Percentiles rank a stretch among this genome's conserved stretches.
Conservation (phyloP, 2,888 invertebrate genomes). For the Drosophila leonis region DNA sequence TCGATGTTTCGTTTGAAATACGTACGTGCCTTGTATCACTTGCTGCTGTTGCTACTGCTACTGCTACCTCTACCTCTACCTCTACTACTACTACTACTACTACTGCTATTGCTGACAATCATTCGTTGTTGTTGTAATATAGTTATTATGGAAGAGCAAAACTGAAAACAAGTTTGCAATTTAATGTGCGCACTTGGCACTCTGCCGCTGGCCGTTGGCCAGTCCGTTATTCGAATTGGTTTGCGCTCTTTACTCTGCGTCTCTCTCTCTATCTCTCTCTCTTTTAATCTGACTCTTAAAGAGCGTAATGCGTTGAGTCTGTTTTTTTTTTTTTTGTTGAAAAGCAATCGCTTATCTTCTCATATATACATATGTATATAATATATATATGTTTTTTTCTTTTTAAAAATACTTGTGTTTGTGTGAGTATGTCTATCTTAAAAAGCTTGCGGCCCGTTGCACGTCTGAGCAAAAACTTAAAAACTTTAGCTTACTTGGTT, state of each 20-base stretch:
- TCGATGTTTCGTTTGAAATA: constrained; percentile 67
- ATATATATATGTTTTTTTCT: constrained; percentile 14
- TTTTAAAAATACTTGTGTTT: constrained; percentile 32
- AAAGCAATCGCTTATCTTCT: constrained; percentile 49
- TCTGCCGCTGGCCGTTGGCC: constrained; percentile 55
- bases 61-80: not conserved
- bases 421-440: constrained; percentile 38
- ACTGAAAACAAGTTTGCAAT: constrained; percentile 79
- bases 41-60: constrained; percentile 45
- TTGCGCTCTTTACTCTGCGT: not conserved
- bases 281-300: constrained; percentile 32
- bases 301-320: constrained; percentile 28
- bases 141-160: constrained; percentile 65
- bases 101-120: constrained; percentile 38
- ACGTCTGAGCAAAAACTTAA: constrained; percentile 68
- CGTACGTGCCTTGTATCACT: constrained; percentile 83
- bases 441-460: constrained; percentile 52
- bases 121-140: constrained; percentile 49
- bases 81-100: constrained; percentile 23
- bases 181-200: constrained; percentile 76
- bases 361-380: constrained; percentile 10
- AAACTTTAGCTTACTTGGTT: constrained; percentile 65
- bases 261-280: constrained; percentile 16
- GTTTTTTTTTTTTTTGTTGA: constrained; percentile 20
- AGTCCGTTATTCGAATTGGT: constrained; percentile 55